Evolutionary conservation across 2,113 vertebrate species (phyloP).

Genomic region (Micronycteris hirsuta): DNA sequence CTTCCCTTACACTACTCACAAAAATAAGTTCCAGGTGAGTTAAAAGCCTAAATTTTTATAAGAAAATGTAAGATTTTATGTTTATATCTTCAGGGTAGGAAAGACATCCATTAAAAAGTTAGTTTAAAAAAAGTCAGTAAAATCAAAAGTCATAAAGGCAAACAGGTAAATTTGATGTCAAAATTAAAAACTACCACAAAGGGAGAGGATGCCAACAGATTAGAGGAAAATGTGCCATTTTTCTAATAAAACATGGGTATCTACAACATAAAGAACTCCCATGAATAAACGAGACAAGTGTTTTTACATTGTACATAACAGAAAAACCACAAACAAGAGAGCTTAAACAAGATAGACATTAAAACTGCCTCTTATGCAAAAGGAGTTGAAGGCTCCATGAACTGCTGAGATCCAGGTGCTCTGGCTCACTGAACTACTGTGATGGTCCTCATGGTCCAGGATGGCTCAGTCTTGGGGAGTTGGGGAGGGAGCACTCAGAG

Average conservation of each 20-base stretch:
- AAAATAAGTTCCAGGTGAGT: neutral
- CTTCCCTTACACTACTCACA: neutral
- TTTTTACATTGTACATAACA: neutral
- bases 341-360: neutral
- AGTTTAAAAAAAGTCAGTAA: neutral
- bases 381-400: neutral
- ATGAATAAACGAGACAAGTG: neutral
- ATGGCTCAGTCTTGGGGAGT: neutral
- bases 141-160: neutral
- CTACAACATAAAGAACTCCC: neutral
- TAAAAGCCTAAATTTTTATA: neutral
- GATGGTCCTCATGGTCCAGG: neutral
- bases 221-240: neutral
- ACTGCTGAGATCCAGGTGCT: neutral
- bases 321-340: neutral
- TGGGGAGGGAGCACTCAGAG: neutral
- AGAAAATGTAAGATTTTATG: neutral
- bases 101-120: neutral
- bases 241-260: conserved; percentile 13
- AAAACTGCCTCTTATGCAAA: neutral
- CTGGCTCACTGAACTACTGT: neutral
- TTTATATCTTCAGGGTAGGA: neutral
- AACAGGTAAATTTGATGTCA: neutral
- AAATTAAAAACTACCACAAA: conserved; percentile 4
- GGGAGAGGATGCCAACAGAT: neutral